Base-by-base conservation (phyloP, 2,888 invertebrate genomes). In the Amorpha juglandis region DNA sequence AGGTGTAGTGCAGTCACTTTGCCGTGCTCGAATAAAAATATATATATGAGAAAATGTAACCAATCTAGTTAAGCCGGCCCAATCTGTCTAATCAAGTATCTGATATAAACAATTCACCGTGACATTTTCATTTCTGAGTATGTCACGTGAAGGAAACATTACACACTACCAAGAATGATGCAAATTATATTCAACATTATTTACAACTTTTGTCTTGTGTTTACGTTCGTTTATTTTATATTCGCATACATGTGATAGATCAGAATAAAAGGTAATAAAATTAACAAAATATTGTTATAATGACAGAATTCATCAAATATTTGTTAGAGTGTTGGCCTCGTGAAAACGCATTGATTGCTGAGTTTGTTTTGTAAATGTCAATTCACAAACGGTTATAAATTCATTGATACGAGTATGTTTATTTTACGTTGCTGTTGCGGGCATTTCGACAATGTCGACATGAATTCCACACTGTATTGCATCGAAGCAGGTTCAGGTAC, bases 391-490 rank as follows among this genome's bases (percentile, higher is more conserved):
- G 35, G 58, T 33, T 62, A 45, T 51, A 62, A 21, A 64, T 52
- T 67, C 45, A 67, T 67, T 63, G 63, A 63, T 51, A 38, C 38
- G 38, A 38, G 38, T 9, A 38, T 63, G 51, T 63, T 58, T 58
- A 55, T 55, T 50, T 27, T 38, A 38, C 16, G 55, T 19, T 63
- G 62, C 63, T 14, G 9, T n/a, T 38, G 55, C 55, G 51, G 27
- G 42, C 51, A 64, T 53, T 27, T 33, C 33, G 52, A 52, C 52
- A 52, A 27, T 58, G 63, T 63, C 67, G 55, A 58, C 64, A 63
- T 48, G 63, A 47, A 66, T 66, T 63, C 63, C 63, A 62, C 62
- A 38, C 14, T 35, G 27, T 65, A 38, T 65, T 65, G 65, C 65
- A 65, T 45, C 45, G 45, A 65, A 11, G 9, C n/a, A 53, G 16